Evolutionary conservation across 1,140 invertebrate species (phyloP).

Genomic region (Drosophila melanogaster): DNA sequence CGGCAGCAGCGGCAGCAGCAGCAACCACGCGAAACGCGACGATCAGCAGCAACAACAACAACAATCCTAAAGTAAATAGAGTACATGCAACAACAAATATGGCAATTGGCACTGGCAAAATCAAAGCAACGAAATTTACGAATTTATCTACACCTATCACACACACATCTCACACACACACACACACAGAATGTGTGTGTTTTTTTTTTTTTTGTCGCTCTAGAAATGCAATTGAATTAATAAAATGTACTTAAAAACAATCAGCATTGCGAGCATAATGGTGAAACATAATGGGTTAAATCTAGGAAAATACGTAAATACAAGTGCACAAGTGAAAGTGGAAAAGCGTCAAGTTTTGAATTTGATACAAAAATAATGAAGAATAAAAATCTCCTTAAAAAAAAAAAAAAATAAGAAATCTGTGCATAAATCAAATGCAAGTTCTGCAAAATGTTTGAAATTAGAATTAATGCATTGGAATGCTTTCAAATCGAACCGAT

Average conservation of each 20-base stretch:
- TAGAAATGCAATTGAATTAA: slow-evolving; percentile 36
- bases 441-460: no score
- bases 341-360: no score
- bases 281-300: background rate
- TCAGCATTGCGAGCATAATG: background rate
- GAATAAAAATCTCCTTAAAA: no score
- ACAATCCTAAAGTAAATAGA: slow-evolving; percentile 20
- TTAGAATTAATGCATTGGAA: no score
- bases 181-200: slow-evolving; percentile 35
- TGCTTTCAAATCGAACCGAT: no score
- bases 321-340: background rate
- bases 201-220: slow-evolving; percentile 40
- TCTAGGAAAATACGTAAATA: background rate
- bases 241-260: slow-evolving; percentile 3
- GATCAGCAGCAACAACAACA: slow-evolving; percentile 8
- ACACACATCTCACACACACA: slow-evolving; percentile 6
- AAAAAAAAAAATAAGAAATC: no score
- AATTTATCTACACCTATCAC: slow-evolving; percentile 41
- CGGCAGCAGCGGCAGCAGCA: slow-evolving; percentile 11
- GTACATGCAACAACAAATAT: background rate
- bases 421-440: background rate
- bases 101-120: slow-evolving; percentile 17
- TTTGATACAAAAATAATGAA: background rate
- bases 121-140: slow-evolving; percentile 46
- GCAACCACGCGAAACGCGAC: slow-evolving; percentile 37